Evolutionary conservation across 1,140 invertebrate species (phyloP).

Genomic region (Brachionus plicatilis): DNA sequence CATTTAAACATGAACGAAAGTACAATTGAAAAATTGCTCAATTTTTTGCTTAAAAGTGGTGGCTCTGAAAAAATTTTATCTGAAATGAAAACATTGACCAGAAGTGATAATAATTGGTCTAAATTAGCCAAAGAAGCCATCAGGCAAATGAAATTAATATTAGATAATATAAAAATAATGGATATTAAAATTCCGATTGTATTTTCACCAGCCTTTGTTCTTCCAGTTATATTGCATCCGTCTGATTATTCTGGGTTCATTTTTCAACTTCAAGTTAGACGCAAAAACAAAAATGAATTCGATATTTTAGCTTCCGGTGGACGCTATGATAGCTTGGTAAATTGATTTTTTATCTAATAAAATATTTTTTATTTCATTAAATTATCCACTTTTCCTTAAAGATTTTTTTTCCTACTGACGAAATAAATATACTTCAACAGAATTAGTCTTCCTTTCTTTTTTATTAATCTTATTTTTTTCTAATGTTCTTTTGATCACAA

Average conservation of each 20-base stretch:
- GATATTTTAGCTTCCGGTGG: constrained; percentile 36
- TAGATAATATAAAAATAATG: not conserved
- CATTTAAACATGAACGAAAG: not conserved
- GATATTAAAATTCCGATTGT: not conserved
- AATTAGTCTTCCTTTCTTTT: too few species aligned
- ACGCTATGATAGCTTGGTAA: constrained; percentile 4
- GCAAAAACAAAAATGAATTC: constrained; percentile 26
- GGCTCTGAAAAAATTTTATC: not conserved
- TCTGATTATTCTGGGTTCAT: constrained; percentile 26
- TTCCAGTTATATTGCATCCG: constrained; percentile 2
- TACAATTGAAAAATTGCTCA: constrained; percentile 8
- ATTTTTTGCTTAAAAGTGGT: constrained; percentile 27
- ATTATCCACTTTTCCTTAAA: too few species aligned
- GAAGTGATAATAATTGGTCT: not conserved
- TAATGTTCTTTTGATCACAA: too few species aligned
- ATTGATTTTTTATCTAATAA: not conserved
- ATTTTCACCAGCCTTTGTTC: constrained; percentile 11
- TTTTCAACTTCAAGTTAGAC: not conserved
- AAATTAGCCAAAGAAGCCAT: constrained; percentile 32
- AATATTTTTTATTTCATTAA: too few species aligned
- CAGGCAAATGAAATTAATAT: constrained; percentile 20
- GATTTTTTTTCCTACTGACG: too few species aligned
- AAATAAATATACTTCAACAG: too few species aligned
- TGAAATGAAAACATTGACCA: constrained; percentile 14
- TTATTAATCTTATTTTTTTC: too few species aligned